phyloP scores from a whole-genome alignment of 2,113 vertebrate genomes.

The Rousettus leschenaultii region DNA sequence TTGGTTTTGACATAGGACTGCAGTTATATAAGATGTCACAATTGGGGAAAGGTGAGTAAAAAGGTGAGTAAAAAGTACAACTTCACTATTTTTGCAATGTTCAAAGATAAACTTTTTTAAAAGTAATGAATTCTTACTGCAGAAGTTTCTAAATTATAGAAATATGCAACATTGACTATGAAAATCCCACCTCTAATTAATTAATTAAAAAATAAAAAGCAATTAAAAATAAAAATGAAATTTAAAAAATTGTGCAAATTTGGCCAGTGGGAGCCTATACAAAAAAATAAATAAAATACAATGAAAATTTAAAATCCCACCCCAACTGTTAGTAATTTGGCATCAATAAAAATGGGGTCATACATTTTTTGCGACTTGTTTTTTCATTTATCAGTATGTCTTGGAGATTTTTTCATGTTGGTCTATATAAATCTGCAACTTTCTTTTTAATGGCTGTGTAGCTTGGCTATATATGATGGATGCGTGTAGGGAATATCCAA shows the following conservation, averaged over 20 bases:
- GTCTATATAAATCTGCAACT: not conserved
- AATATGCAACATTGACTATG: not conserved
- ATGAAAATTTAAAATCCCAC: not conserved
- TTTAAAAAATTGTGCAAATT: not conserved
- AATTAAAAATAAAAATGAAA: not conserved
- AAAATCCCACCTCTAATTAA: not conserved
- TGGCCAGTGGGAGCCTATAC: not conserved
- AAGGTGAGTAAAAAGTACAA: not conserved
- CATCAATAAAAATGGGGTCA: not conserved
- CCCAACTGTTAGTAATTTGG: not conserved
- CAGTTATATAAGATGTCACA: not conserved
- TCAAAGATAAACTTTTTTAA: not conserved
- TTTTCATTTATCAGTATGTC: not conserved
- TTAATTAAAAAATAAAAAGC: not conserved
- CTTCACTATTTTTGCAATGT: not conserved
- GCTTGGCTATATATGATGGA: not conserved
- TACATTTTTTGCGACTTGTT: not conserved
- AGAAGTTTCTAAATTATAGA: slow-evolving; percentile 23
- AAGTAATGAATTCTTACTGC: not conserved
- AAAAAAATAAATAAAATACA: not conserved
- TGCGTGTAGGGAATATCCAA: not conserved
- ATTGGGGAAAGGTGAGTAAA: not conserved
- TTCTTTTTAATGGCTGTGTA: not conserved
- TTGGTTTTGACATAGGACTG: not conserved
- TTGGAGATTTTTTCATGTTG: not conserved